A percentile compares a stretch with the other conserved stretches of the same genome.
Conservation (phyloP, 2,113 vertebrate species). For the Raja brachyura region DNA sequence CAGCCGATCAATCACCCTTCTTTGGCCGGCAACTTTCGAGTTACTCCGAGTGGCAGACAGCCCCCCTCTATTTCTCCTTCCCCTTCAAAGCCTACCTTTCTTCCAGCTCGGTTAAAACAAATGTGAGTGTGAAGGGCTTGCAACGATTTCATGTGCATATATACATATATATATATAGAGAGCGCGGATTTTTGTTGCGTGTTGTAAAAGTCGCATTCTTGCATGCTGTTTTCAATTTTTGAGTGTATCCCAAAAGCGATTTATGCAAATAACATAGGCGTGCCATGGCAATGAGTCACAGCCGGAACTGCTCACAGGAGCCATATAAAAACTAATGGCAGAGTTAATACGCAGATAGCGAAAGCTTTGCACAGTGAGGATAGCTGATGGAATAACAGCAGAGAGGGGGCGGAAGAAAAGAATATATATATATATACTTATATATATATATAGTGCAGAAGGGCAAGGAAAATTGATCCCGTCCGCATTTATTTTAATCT, state of each 20-base stretch:
- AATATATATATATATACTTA: too few relatives aligned
- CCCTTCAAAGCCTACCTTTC: background rate
- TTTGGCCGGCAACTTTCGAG: background rate
- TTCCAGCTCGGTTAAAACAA: background rate
- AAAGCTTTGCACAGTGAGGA: slow-evolving; percentile 53
- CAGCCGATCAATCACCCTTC: background rate
- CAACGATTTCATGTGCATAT: too few relatives aligned
- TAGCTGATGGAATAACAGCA: slow-evolving; percentile 24
- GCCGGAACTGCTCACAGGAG: slow-evolving; percentile 64
- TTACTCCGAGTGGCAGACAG: background rate
- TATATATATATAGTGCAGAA: slow-evolving; percentile 40
- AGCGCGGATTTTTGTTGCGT: too few relatives aligned
- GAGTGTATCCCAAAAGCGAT: slow-evolving; percentile 38
- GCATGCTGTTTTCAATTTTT: too few relatives aligned
- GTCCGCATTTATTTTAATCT: background rate
- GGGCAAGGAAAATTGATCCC: slow-evolving; percentile 41
- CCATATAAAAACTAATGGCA: slow-evolving; percentile 71
- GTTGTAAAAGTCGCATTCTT: background rate
- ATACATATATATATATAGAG: too few relatives aligned
- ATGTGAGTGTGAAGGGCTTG: too few relatives aligned
- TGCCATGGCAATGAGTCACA: slow-evolving; percentile 60
- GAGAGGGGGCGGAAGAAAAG: background rate
- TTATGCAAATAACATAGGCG: slow-evolving; percentile 59
- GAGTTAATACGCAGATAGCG: slow-evolving; percentile 58
- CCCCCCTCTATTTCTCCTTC: background rate